Percentiles rank a stretch among this genome's conserved stretches.
phyloP scores from a whole-genome alignment of 2,113 vertebrate genomes.

The Pyxicephalus adspersus region DNA sequence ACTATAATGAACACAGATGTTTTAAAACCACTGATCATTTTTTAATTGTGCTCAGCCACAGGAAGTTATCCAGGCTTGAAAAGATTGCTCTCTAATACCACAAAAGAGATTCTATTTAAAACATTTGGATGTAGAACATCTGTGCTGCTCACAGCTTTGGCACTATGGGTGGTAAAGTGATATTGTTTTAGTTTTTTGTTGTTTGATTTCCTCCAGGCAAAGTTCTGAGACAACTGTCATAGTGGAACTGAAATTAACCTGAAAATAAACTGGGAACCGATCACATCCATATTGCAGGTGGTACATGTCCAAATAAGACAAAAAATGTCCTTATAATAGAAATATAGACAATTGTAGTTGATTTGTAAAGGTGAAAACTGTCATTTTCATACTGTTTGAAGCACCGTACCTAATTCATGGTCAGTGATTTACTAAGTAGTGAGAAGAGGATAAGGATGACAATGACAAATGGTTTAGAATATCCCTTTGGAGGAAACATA shows the following conservation, averaged over 20 bases:
- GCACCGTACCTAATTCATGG: too few species aligned
- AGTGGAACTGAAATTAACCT: constrained; percentile 6
- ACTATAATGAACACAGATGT: constrained; percentile 23
- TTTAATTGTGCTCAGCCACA: constrained; percentile 18
- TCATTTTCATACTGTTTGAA: too few species aligned
- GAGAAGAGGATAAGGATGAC: too few species aligned
- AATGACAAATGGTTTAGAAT: too few species aligned
- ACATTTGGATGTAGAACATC: constrained; percentile 46
- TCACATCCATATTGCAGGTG: neutral
- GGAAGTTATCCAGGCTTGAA: constrained; percentile 28
- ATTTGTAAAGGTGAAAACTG: too few species aligned
- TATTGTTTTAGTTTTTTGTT: constrained; percentile 23
- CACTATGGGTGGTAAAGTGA: constrained; percentile 44
- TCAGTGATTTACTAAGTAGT: too few species aligned
- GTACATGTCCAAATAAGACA: constrained; percentile 5
- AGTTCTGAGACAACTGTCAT: constrained; percentile 11
- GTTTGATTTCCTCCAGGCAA: constrained; percentile 1
- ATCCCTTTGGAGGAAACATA: too few species aligned
- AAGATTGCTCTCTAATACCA: constrained; percentile 34
- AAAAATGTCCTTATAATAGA: neutral
- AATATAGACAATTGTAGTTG: too few species aligned
- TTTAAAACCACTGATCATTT: constrained; percentile 36
- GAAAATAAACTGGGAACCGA: constrained; percentile 14
- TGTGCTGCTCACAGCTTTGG: constrained; percentile 32
- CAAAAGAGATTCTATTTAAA: constrained; percentile 24